Base-by-base conservation (phyloP, 2,888 invertebrate genomes). In the Salticus scenicus region DNA sequence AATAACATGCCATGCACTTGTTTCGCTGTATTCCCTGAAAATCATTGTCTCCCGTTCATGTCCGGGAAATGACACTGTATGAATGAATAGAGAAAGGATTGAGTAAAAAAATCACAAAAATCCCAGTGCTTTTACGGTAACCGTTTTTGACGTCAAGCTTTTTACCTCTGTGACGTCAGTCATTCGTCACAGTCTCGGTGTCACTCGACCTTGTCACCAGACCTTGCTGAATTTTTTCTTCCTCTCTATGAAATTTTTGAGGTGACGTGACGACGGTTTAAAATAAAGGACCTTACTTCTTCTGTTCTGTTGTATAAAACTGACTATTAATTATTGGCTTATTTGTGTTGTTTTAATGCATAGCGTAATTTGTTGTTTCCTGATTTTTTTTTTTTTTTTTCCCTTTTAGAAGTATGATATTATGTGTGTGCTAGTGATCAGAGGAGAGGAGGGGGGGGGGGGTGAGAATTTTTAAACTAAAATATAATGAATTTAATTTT, bases 201-300 rank as follows among this genome's bases (percentile, higher is more conserved):
- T 51, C 57, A 41, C 31, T 27, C 70, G 82, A 82, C 82, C 82
- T 82, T 82, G 82, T 82, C 82, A 71, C 28, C 82, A 82, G 82
- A 57, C 82, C 82, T 82, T 66, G 24, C 24, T 57, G 27, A n/a
- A n/a, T n/a, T 79, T 79, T 42, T 37, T 41, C 8, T 28, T 42
- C 47, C 14, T 67, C 12, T 30, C 67, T 47, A 2, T 7, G 47
- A 47, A 47, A 47, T 47, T 10, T 17, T n/a, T n/a, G 47, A n/a
- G 17, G 14, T 17, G 47, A 47, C 47, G 47, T 47, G 47, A 47
- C 47, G 10, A 47, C 2, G 47, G 17, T 47, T 47, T n/a, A n/a
- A n/a, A 47, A 47, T 31, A 47, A 41, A 17, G 47, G 24, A n/a
- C n/a, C n/a, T n/a, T n/a, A n/a, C n/a, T n/a, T n/a, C n/a, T n/a